phyloP scores from a whole-genome alignment of 2,113 vertebrate species.

The Morone saxatilis region DNA sequence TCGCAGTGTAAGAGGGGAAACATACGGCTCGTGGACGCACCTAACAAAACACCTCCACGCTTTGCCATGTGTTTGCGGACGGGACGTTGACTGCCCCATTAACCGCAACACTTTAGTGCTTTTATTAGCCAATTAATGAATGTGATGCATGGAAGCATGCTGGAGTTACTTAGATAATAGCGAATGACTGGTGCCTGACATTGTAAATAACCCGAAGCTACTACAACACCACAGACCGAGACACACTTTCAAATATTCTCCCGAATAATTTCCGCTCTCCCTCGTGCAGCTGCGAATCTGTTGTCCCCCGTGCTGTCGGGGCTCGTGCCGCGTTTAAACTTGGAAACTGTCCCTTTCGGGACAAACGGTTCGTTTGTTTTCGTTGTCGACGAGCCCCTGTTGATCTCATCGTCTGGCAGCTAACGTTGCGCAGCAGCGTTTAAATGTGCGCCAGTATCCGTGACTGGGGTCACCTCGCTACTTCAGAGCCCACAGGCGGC shows the following conservation, averaged over 20 bases:
- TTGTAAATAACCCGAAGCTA: background rate
- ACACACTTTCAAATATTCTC: background rate
- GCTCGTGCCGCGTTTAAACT: slow-evolving; percentile 5
- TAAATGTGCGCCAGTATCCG: slow-evolving; percentile 12
- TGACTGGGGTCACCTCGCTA: slow-evolving; percentile 17
- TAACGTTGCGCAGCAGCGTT: slow-evolving; percentile 3
- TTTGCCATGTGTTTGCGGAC: slow-evolving; percentile 41
- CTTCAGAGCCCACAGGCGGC: slow-evolving; percentile 12
- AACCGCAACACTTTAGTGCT: background rate
- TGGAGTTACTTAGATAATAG: background rate
- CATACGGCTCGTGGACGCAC: background rate
- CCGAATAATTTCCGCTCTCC: background rate
- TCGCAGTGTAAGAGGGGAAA: background rate
- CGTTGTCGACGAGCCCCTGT: background rate
- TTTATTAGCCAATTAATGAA: background rate
- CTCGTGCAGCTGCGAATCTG: slow-evolving; percentile 9
- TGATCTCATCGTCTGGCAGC: background rate
- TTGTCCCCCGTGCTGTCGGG: background rate
- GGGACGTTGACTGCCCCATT: slow-evolving; percentile 32
- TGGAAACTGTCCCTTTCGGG: background rate
- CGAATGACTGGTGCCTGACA: background rate
- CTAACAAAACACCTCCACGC: background rate
- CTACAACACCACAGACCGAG: background rate
- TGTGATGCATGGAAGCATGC: too few species aligned
- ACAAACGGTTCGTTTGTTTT: background rate